phyloP scores from a whole-genome alignment of 2,113 vertebrate genomes.

The Embiotoca jacksoni region DNA sequence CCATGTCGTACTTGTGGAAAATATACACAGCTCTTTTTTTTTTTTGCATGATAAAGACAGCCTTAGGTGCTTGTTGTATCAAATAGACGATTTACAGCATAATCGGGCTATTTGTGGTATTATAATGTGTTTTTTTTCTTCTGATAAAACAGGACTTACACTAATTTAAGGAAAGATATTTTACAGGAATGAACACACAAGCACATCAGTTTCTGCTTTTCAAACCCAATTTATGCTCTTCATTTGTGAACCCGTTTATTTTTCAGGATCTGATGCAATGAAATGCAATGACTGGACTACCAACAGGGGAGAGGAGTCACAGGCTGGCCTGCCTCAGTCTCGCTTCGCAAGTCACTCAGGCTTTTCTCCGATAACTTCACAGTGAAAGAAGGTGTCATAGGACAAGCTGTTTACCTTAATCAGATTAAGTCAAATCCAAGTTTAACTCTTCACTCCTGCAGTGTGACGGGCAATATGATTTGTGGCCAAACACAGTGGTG shows the following conservation, averaged over 20 bases:
- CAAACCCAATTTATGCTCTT: conserved; percentile 52
- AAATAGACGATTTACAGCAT: background rate
- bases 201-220: conserved; percentile 15
- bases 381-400: conserved; percentile 68
- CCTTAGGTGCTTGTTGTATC: background rate
- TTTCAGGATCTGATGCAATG: conserved; percentile 67
- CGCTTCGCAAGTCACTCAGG: conserved; percentile 23
- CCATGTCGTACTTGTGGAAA: background rate
- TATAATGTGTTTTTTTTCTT: conserved; percentile 4
- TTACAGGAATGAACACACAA: background rate
- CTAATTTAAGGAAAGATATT: conserved; percentile 3
- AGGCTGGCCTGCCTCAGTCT: conserved; percentile 23
- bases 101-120: background rate
- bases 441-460: conserved; percentile 50
- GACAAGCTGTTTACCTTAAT: conserved; percentile 75
- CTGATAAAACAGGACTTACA: background rate
- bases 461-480: conserved; percentile 30
- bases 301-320: conserved; percentile 18
- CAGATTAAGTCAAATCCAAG: conserved; percentile 71
- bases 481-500: background rate
- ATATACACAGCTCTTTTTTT: conserved; percentile 7
- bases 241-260: conserved; percentile 57
- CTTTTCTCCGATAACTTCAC: conserved; percentile 60
- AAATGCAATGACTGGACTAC: conserved; percentile 64
- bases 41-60: background rate